Evolutionary conservation across 2,113 vertebrate genomes (phyloP).

Genomic region (Sterrhoptilus dennistouni): DNA sequence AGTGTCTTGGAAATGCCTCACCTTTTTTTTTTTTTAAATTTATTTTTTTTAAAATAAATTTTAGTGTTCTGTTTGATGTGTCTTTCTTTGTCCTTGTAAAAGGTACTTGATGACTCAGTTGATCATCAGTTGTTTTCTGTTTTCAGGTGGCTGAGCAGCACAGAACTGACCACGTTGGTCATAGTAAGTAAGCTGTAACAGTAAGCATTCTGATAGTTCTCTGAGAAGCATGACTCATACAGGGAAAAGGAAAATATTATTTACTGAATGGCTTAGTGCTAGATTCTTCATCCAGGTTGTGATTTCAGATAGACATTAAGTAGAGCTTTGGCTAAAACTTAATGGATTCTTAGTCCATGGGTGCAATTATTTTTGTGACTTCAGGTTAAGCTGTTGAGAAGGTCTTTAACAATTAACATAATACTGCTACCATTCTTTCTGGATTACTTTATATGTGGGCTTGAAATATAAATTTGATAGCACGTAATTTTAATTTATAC

Average conservation of each 20-base stretch:
- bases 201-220: not conserved
- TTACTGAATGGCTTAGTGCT: not conserved
- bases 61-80: not conserved
- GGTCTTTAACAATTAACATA: not conserved
- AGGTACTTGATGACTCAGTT: constrained; percentile 11
- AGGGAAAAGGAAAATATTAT: not conserved
- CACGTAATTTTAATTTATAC: not conserved
- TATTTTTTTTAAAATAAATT: not conserved
- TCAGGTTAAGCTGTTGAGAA: not conserved
- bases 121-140: constrained; percentile 67
- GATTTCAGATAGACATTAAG: not conserved
- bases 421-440: not conserved
- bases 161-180: constrained; percentile 74
- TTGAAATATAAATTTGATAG: not conserved
- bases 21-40: not conserved
- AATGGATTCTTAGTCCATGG: not conserved
- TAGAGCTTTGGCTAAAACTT: not conserved
- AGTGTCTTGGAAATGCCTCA: not conserved
- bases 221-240: not conserved
- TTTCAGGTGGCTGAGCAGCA: constrained; percentile 78
- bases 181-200: constrained; percentile 74
- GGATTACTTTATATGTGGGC: not conserved
- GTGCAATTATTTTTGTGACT: not conserved
- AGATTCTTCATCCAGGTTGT: not conserved
- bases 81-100: not conserved